Conservation (phyloP, 2,888 invertebrate genomes). For the Agonopterix subpropinquella region DNA sequence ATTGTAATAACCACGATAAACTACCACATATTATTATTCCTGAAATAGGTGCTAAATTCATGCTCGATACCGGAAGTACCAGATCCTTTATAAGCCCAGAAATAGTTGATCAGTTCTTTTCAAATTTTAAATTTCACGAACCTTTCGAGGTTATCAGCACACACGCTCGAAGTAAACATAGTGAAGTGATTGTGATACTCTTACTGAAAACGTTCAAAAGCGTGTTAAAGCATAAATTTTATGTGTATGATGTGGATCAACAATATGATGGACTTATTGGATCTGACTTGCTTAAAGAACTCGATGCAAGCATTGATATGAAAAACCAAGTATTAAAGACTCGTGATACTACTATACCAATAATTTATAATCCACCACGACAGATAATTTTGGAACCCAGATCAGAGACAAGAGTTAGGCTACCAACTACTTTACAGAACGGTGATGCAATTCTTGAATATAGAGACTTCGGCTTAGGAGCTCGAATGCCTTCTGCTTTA, state of each 20-base stretch:
- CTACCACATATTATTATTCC: conserved; percentile 7
- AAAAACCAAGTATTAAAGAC: conserved; percentile 8
- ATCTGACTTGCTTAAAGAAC: conserved; percentile 11
- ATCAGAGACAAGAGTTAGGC: conserved; percentile 8
- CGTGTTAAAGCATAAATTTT: conserved; percentile 8
- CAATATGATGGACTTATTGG: conserved; percentile 14
- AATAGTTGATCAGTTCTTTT: conserved; percentile 9
- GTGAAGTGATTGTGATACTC: conserved; percentile 9
- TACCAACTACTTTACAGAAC: conserved; percentile 4
- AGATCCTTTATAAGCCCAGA: conserved; percentile 11
- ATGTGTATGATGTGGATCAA: conserved; percentile 10
- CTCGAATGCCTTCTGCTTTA: no score
- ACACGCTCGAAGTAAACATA: conserved; percentile 12
- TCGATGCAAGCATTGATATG: conserved; percentile 12
- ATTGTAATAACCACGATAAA: neutral
- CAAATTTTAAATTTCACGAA: conserved; percentile 4
- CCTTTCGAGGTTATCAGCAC: conserved; percentile 14
- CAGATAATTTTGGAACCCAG: conserved; percentile 3
- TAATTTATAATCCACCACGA: conserved; percentile 7
- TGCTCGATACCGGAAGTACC: conserved; percentile 16
- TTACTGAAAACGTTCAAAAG: conserved; percentile 8
- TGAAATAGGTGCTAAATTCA: conserved; percentile 10
- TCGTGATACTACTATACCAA: conserved; percentile 7
- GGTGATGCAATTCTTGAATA: conserved; percentile 10
- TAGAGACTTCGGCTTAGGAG: neutral